phyloP scores from a whole-genome alignment of 2,797 vertebrate genomes.

The Platyrinchus mystaceus region DNA sequence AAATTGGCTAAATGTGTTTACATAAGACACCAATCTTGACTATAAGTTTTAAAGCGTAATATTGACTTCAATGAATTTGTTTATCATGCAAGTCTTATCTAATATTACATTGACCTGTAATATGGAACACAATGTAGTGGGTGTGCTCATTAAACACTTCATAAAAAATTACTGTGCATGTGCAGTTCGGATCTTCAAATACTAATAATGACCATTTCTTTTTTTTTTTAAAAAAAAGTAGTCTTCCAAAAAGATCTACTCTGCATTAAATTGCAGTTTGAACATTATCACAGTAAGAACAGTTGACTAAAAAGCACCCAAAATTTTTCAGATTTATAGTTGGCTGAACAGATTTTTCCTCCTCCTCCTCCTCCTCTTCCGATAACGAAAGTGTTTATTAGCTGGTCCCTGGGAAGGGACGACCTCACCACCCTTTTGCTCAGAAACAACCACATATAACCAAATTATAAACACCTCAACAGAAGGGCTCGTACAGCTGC shows the following conservation, averaged over 20 bases:
- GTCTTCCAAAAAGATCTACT: constrained; percentile 44
- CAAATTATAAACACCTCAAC: constrained; percentile 71
- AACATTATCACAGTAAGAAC: constrained; percentile 66
- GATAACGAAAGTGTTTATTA: constrained; percentile 49
- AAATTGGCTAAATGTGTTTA: constrained; percentile 75
- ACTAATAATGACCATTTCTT: constrained; percentile 59
- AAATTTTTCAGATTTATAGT: constrained; percentile 48
- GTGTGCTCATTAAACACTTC: constrained; percentile 71
- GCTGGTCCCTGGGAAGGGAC: constrained; percentile 9
- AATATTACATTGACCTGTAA: constrained; percentile 72
- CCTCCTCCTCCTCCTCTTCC: background rate
- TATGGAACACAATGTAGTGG: constrained; percentile 69
- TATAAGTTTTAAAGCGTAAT: constrained; percentile 72
- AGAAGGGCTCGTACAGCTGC: constrained; percentile 58
- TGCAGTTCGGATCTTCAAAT: constrained; percentile 75
- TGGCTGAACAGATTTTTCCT: constrained; percentile 36
- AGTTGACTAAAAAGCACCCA: constrained; percentile 61
- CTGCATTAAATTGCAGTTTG: constrained; percentile 61
- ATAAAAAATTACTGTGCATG: constrained; percentile 73
- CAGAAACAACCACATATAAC: constrained; percentile 47
- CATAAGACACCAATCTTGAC: constrained; percentile 74
- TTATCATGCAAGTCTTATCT: constrained; percentile 76
- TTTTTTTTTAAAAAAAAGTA: background rate
- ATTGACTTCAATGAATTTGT: constrained; percentile 69
- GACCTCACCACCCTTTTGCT: constrained; percentile 37